Conservation (phyloP, 1,140 invertebrate genomes). For the Drosophila ficusphila region DNA sequence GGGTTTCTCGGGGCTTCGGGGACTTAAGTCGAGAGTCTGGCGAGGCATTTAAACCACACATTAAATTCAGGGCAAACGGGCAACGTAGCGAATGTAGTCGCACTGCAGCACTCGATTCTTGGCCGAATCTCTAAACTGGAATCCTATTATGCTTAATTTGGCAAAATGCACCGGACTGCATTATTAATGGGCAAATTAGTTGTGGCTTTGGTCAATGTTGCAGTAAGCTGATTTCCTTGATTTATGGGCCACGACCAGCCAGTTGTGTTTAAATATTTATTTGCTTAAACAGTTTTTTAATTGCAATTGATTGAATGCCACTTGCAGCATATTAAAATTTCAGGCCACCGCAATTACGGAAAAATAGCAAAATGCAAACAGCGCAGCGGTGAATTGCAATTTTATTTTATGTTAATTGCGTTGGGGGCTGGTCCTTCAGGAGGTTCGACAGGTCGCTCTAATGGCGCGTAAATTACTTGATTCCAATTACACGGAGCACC, state of each 20-base stretch:
- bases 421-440: neutral
- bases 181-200: conserved; percentile 44
- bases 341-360: conserved; percentile 61
- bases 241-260: conserved; percentile 22
- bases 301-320: conserved; percentile 67
- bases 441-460: conserved; percentile 58
- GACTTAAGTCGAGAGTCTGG: conserved; percentile 8
- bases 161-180: conserved; percentile 17
- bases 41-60: conserved; percentile 29
- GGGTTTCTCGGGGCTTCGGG: neutral
- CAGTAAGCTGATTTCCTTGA: conserved; percentile 40
- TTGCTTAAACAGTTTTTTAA: conserved; percentile 51
- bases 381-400: conserved; percentile 36
- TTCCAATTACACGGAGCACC: conserved; percentile 56
- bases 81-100: neutral
- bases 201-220: conserved; percentile 24
- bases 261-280: conserved; percentile 35
- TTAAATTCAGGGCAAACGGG: conserved; percentile 31
- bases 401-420: conserved; percentile 72
- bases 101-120: conserved; percentile 11
- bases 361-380: conserved; percentile 35
- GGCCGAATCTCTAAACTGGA: conserved; percentile 15
- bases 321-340: conserved; percentile 57
- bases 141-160: conserved; percentile 27
- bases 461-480: conserved; percentile 74